Conservation (phyloP, 35 echinoderm and acorn worm genomes). For the Apostichopus californicus region DNA sequence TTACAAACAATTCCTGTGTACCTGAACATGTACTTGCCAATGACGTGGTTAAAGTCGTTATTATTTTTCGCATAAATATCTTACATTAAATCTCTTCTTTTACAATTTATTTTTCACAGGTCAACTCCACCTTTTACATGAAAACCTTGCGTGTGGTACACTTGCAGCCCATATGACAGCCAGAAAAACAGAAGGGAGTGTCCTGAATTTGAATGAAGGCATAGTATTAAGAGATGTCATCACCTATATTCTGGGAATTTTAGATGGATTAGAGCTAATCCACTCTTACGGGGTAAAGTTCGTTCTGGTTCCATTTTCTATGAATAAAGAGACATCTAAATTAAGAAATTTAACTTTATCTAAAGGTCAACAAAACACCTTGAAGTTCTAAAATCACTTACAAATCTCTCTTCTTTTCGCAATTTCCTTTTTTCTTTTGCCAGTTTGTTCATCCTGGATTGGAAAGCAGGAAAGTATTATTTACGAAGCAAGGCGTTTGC, state of each 20-base stretch:
- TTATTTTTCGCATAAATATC: no score
- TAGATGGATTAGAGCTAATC: neutral
- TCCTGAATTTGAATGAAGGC: no score
- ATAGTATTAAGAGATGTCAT: neutral
- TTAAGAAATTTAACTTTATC: neutral
- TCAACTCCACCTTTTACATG: neutral
- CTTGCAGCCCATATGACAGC: neutral
- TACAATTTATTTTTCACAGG: neutral
- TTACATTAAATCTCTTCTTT: no score
- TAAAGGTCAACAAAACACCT: neutral
- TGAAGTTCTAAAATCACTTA: no score
- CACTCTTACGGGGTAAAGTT: neutral
- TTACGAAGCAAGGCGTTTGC: neutral
- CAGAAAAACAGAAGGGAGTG: neutral
- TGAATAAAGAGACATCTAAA: neutral
- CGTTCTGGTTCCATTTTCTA: neutral
- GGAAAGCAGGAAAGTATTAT: neutral
- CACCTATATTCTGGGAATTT: neutral
- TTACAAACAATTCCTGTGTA: no score
- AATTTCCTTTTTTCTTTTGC: neutral
- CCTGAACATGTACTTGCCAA: no score
- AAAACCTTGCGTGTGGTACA: neutral
- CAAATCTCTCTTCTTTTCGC: no score
- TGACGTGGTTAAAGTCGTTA: no score
- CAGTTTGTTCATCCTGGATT: constrained; percentile 17